Evolutionary conservation across 1,140 invertebrate species (phyloP), one percentile per base, ranked within the genome.

Genomic region (Doryteuthis pealeii): DNA sequence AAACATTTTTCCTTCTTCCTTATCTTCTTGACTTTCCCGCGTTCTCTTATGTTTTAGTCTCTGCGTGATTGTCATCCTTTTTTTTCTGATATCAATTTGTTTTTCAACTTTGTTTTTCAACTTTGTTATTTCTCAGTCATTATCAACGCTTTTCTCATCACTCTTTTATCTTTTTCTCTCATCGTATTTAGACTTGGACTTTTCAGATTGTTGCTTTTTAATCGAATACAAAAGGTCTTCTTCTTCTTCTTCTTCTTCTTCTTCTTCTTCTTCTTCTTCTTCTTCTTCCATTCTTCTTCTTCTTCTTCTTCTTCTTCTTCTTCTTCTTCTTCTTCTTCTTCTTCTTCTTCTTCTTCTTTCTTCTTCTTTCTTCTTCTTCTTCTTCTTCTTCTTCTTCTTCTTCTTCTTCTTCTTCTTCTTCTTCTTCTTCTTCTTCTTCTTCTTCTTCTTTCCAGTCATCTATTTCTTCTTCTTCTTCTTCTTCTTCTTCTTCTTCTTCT

Each of bases 351-450:
- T 40, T 12, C 12, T 40, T 12, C 35, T 40, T 12, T 35, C 28
- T 66, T 40, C n/a, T 67, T 67, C 26, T 43, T 31, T 43, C 66
- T 43, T 40, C 33, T 28, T 43, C 73, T 43, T 49, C 65, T 45
- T 72, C 74, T 32, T 74, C 70, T 30, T 77, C 74, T 30, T 73
- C 69, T 6, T 45, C 22, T 45, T 70, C 70, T 1, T 43, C 5
- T 45, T 35, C 32, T 10, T 18, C n/a, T 58, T 58, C 65, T 65
- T 8, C 35, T 43, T 28, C 54, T 14, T 12, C 3, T 35, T n/a
- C 12, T 22, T 35, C 31, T 73, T 31, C 8, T 49, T 68, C 43
- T 66, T 18, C 32, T 26, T 49, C 54, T 26, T 69, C 45, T 43
- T 70, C 32, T 8, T 22, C 26, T 32, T 15, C 43, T 26, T 66